Evolutionary conservation across 2,797 vertebrate genomes (phyloP).

Genomic region (Crypturellus tataupa): DNA sequence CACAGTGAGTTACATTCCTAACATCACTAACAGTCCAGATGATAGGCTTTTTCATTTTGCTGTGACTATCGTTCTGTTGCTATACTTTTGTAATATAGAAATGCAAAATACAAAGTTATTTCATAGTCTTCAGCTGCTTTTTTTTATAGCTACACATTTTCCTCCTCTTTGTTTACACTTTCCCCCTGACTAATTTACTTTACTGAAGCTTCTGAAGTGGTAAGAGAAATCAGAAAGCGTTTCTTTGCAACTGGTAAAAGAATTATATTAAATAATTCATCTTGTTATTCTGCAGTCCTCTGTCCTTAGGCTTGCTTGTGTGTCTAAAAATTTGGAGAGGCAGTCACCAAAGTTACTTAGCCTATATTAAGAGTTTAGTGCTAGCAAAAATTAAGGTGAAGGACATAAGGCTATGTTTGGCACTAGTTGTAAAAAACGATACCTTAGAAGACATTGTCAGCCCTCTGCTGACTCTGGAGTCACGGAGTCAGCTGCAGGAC

Average conservation of each 20-base stretch:
- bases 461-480: accelerated
- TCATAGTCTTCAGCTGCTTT: slow-evolving; percentile 34
- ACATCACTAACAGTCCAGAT: slow-evolving; percentile 25
- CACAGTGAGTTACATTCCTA: background rate
- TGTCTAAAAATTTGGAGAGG: background rate
- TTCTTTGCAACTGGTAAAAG: background rate
- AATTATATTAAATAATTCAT: background rate
- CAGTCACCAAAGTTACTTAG: background rate
- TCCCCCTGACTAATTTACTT: background rate
- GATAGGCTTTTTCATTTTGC: slow-evolving; percentile 16
- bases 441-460: background rate
- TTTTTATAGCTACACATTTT: background rate
- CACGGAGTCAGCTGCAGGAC: background rate
- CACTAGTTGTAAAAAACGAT: background rate
- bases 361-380: background rate
- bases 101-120: background rate
- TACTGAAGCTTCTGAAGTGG: background rate
- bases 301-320: background rate
- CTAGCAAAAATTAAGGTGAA: background rate
- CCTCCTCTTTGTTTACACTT: background rate
- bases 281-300: background rate
- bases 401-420: background rate
- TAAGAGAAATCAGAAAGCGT: background rate
- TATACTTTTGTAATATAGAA: slow-evolving; percentile 29
- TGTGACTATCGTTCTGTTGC: background rate